Evolutionary conservation across 2,113 vertebrate genomes (phyloP).

Genomic region (Psammodynastes pulverulentus): DNA sequence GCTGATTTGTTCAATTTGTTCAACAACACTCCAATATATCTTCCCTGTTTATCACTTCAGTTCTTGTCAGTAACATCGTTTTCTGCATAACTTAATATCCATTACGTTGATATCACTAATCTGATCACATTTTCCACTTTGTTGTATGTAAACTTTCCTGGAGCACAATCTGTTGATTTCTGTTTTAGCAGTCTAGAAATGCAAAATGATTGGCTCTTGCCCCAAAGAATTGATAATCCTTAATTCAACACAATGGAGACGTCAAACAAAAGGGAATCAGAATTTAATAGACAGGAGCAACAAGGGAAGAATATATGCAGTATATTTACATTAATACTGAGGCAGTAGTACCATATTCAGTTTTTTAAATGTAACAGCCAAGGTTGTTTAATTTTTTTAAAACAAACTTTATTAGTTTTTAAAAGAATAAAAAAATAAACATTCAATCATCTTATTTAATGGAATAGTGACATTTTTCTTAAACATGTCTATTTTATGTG

Average conservation of each 20-base stretch:
- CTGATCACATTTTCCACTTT: neutral
- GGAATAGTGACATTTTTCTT: too few species aligned
- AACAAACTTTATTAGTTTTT: too few species aligned
- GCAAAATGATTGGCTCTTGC: neutral
- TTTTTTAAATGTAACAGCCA: neutral
- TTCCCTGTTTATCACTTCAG: neutral
- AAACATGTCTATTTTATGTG: too few species aligned
- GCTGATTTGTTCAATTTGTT: neutral
- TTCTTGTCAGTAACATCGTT: neutral
- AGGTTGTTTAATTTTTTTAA: too few species aligned
- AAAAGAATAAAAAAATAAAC: too few species aligned
- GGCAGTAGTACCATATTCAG: neutral
- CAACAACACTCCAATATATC: neutral
- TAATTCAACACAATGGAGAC: neutral
- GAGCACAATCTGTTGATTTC: neutral
- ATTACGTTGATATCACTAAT: neutral
- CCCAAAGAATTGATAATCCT: neutral
- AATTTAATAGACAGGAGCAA: neutral
- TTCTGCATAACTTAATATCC: neutral
- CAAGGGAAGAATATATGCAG: neutral
- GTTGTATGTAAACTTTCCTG: neutral
- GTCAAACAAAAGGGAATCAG: neutral
- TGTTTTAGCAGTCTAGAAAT: neutral
- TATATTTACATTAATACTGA: neutral
- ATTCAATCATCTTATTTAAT: too few species aligned